Percentiles rank a stretch among this genome's conserved stretches.
phyloP scores from a whole-genome alignment of 2,797 vertebrate genomes.

The Melanotaenia maccullochi region DNA sequence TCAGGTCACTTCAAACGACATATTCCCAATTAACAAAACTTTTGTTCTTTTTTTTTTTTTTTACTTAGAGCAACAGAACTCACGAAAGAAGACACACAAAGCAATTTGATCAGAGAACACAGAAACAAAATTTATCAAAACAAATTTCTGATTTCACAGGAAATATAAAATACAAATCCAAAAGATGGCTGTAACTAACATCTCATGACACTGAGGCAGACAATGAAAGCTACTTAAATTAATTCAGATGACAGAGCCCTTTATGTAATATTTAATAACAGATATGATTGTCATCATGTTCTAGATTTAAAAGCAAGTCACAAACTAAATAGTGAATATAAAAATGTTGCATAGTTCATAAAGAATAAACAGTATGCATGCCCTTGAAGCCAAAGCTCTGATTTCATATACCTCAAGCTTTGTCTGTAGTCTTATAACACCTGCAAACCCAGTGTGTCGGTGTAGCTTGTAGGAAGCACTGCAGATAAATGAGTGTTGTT shows the following conservation, averaged over 20 bases:
- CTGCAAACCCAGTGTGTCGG: conserved; percentile 13
- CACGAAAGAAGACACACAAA: conserved; percentile 21
- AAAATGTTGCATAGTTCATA: conserved; percentile 88
- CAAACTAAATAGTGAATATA: conserved; percentile 62
- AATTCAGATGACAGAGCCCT: conserved; percentile 85
- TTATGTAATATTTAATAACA: conserved; percentile 82
- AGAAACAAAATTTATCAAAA: conserved; percentile 72
- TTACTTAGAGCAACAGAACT: not conserved
- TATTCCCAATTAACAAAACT: not conserved
- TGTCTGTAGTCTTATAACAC: conserved; percentile 26
- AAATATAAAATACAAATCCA: conserved; percentile 65
- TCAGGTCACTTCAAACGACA: not conserved
- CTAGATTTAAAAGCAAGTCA: conserved; percentile 75
- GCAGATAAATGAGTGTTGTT: not conserved
- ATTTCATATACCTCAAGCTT: conserved; percentile 58
- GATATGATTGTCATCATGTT: conserved; percentile 83
- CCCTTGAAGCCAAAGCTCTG: conserved; percentile 70
- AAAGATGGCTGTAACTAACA: conserved; percentile 64
- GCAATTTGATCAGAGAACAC: conserved; percentile 56
- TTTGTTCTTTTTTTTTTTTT: too few species aligned
- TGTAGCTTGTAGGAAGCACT: conserved; percentile 26
- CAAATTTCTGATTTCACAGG: conserved; percentile 74
- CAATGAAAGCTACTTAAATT: conserved; percentile 56
- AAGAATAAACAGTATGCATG: conserved; percentile 69
- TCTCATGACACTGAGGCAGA: conserved; percentile 54